Conservation (phyloP, 2,888 invertebrate genomes). For the Drosophila fungiperda region DNA sequence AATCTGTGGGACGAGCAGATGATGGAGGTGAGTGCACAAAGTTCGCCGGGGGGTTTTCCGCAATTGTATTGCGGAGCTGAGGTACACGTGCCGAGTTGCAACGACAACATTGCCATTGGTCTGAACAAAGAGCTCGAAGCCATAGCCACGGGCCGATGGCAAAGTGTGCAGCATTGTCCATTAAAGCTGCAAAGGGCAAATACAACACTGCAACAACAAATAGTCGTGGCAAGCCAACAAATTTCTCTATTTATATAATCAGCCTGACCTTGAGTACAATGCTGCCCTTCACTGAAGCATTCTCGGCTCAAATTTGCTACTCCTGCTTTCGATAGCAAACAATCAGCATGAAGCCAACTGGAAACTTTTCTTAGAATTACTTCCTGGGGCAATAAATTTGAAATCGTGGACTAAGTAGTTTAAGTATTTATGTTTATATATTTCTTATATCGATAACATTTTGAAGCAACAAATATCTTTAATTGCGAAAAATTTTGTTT, state of each 20-base stretch:
- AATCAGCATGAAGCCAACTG: not conserved
- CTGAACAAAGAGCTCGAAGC: too few species aligned
- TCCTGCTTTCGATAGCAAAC: not conserved
- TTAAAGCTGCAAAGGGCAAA: not conserved
- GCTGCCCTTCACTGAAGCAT: not conserved
- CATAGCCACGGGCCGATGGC: too few species aligned
- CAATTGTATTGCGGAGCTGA: not conserved
- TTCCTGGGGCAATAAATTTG: not conserved
- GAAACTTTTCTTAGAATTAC: not conserved
- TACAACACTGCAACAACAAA: not conserved
- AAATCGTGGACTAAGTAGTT: not conserved
- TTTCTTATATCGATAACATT: not conserved
- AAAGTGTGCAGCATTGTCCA: not conserved
- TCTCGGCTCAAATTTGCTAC: not conserved
- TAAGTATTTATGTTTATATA: not conserved
- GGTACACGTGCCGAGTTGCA: too few species aligned
- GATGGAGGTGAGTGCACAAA: conserved; percentile 81
- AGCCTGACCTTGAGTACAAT: not conserved
- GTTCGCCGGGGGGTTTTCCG: not conserved
- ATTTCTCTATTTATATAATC: not conserved
- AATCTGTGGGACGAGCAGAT: conserved; percentile 85
- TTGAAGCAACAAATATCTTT: not conserved
- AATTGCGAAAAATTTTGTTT: not conserved
- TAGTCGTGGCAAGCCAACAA: not conserved
- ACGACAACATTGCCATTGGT: too few species aligned